Conservation (phyloP, 2,113 vertebrate species). For the Nothoprocta perdicaria region DNA sequence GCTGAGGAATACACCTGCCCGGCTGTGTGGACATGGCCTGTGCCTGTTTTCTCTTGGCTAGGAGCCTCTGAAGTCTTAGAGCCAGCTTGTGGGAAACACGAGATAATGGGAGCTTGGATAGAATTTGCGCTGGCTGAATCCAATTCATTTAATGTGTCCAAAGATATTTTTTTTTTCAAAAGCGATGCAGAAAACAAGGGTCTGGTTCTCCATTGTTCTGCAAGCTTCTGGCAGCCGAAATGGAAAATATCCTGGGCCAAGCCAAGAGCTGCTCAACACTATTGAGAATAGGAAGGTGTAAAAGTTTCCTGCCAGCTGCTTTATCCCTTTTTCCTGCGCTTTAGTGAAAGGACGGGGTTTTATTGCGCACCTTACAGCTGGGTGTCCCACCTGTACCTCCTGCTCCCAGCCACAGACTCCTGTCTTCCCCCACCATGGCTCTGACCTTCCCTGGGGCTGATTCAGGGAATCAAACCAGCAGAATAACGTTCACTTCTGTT, state of each 20-base stretch:
- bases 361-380: neutral
- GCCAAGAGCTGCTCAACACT: neutral
- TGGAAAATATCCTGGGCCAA: constrained; percentile 6
- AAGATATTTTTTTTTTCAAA: constrained; percentile 12
- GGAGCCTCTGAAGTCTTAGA: neutral
- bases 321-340: constrained; percentile 18
- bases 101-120: constrained; percentile 26
- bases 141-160: constrained; percentile 2
- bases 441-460: fast-evolving
- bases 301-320: constrained; percentile 19
- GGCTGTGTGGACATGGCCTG: neutral
- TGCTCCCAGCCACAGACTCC: neutral
- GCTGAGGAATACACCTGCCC: neutral
- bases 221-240: neutral
- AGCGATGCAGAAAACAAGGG: constrained; percentile 6
- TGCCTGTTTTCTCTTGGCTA: constrained; percentile 3
- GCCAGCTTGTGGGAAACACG: neutral
- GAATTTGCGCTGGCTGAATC: constrained; percentile 12
- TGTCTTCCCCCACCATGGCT: neutral
- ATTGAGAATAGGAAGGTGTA: neutral
- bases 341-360: neutral
- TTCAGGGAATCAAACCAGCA: neutral
- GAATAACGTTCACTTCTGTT: neutral
- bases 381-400: neutral
- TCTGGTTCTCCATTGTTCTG: constrained; percentile 33